phyloP scores from a whole-genome alignment of 2,113 vertebrate genomes.

The Anhinga anhinga region DNA sequence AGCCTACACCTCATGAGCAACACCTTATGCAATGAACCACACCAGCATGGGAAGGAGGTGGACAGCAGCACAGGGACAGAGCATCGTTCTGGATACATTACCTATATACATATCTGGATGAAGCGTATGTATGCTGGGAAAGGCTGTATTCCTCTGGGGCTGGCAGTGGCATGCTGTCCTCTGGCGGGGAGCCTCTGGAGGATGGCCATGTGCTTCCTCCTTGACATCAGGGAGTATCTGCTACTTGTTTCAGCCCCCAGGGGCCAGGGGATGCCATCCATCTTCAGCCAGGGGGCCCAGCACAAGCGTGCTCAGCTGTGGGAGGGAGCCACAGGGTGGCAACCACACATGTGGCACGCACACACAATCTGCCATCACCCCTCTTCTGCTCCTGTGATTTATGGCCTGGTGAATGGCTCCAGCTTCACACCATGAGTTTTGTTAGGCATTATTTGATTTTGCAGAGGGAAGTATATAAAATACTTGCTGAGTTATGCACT shows the following conservation, averaged over 20 bases:
- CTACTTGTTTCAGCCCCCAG: accelerated
- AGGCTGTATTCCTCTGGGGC: background rate
- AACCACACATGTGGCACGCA: accelerated
- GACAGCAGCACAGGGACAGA: accelerated
- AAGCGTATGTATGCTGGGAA: background rate
- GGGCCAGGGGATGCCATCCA: background rate
- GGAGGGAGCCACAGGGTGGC: background rate
- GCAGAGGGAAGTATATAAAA: background rate
- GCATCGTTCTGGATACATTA: background rate
- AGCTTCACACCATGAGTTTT: background rate
- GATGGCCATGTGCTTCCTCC: background rate
- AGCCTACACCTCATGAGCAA: background rate
- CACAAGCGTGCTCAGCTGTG: accelerated
- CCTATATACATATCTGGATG: accelerated
- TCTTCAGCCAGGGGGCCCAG: accelerated
- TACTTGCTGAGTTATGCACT: background rate
- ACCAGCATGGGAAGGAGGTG: background rate
- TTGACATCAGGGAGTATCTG: background rate
- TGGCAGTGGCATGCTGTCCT: accelerated
- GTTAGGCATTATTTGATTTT: background rate
- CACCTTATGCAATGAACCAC: background rate
- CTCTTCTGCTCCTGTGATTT: background rate
- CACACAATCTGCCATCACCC: background rate
- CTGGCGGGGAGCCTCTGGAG: accelerated
- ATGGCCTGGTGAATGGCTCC: background rate